phyloP scores from a whole-genome alignment of 2,113 vertebrate species.

The Mungos mungo region DNA sequence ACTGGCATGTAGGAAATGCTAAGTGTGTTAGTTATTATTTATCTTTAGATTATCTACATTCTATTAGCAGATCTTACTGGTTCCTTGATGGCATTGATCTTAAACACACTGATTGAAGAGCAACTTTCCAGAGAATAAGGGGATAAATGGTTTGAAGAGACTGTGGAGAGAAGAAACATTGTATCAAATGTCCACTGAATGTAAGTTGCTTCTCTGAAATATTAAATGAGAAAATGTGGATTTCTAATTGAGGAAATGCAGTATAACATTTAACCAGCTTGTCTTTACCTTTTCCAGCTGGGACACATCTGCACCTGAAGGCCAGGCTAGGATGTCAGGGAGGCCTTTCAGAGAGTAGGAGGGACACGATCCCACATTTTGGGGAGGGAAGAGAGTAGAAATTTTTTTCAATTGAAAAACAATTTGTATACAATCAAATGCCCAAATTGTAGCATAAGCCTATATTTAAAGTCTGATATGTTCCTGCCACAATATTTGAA shows the following conservation, averaged over 20 bases:
- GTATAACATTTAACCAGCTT: conserved; percentile 11
- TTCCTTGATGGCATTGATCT: neutral
- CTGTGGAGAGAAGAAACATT: neutral
- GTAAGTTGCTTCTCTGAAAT: neutral
- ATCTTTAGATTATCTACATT: neutral
- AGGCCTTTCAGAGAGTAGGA: neutral
- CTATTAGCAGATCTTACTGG: neutral
- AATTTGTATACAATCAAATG: conserved; percentile 53
- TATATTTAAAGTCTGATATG: conserved; percentile 42
- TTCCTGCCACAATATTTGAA: conserved; percentile 24
- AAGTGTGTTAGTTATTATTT: neutral
- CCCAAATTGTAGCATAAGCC: neutral
- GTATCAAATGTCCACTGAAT: neutral
- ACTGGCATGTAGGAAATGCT: neutral
- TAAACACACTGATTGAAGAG: neutral
- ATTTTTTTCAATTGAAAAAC: neutral
- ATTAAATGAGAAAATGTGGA: conserved; percentile 20
- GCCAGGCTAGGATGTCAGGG: neutral
- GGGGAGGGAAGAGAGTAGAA: neutral
- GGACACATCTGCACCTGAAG: conserved; percentile 43
- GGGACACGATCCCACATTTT: neutral
- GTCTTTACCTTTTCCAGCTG: conserved; percentile 47
- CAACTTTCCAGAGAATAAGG: neutral
- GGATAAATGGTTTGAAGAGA: neutral
- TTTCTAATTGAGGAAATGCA: conserved; percentile 41